phyloP scores from a whole-genome alignment of 37 sponge, comb jelly and placozoan species.

The Eunapius fragilis region DNA sequence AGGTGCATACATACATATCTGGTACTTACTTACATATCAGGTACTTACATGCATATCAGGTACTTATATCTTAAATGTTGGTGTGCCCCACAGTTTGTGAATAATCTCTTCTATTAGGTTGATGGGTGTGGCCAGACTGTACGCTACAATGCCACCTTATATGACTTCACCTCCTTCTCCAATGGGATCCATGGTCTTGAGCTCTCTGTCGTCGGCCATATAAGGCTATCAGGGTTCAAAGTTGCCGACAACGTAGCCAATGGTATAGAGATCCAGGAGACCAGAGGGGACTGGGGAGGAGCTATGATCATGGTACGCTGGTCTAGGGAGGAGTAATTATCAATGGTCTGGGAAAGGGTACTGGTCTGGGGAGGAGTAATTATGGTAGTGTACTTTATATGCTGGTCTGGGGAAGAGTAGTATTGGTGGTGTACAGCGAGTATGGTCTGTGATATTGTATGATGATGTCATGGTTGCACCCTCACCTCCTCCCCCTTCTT shows the following conservation, averaged over 20 bases:
- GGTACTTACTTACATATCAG: no score
- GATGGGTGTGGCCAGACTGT: constrained; percentile 53
- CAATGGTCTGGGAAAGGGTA: background rate
- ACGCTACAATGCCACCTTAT: constrained; percentile 54
- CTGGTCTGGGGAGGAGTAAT: background rate
- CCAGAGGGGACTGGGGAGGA: constrained; percentile 76
- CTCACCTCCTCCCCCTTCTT: background rate
- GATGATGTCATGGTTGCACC: background rate
- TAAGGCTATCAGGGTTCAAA: constrained; percentile 75
- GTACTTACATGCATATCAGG: no score
- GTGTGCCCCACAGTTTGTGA: background rate
- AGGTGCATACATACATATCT: no score
- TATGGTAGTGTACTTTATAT: background rate
- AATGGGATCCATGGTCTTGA: constrained; percentile 94
- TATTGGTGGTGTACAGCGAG: no score
- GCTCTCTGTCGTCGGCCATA: constrained; percentile 82
- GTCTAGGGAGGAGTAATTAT: background rate
- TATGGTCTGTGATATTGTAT: no score
- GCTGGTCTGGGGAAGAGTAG: no score
- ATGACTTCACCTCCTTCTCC: constrained; percentile 71
- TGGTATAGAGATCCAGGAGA: constrained; percentile 86
- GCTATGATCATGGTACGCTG: constrained; percentile 59
- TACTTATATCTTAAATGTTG: no score
- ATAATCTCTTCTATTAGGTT: constrained; percentile 14
- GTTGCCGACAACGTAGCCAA: constrained; percentile 83